Evolutionary conservation across 2,888 invertebrate species (phyloP), one percentile per base, ranked within the genome.

Genomic region (Zele albiditarsus): DNA sequence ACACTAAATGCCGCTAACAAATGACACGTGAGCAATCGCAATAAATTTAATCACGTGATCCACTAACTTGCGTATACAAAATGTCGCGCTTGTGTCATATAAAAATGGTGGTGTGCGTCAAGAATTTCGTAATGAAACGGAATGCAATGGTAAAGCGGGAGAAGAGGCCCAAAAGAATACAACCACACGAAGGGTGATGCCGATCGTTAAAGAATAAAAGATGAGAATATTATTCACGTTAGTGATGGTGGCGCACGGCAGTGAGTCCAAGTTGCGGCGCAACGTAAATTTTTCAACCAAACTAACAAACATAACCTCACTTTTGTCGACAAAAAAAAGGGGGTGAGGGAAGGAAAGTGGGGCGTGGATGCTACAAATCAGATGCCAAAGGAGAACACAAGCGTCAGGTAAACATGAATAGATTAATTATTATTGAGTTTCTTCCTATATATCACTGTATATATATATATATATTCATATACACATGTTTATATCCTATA

Each of bases 221-320:
- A 85, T 86, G 84, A 81, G 85, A 85, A 86, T 87, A 86, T 86
- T 86, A 86, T 84, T 84, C 83, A 78, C 49, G 58, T 71, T 62
- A 8, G 31, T 31, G 31, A 31, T 31, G 31, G 31, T 31, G 31
- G 31, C 31, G 31, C 31, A 31, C 31, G 31, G 31, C 4, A 31
- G 8, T 31, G 31, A 31, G 8, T 8, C 31, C 8, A 31, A 31
- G 31, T 31, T 31, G 31, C 31, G 31, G 4, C 31, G 31, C 31
- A 31, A 0, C 31, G 31, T 31, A 31, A 31, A 4, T 31, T 31
- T 31, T 31, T 2, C 31, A 31, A 6, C 31, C 31, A 4, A 31
- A 31, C 8, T 31, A 69, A 62, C 27, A 53, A 66, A 68, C 49
- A 77, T 58, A 53, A 66, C 63, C n/a, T 46, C n/a, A 46, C n/a